Conservation (phyloP, 1,140 invertebrate genomes). For the Leptopilina boulardi region DNA sequence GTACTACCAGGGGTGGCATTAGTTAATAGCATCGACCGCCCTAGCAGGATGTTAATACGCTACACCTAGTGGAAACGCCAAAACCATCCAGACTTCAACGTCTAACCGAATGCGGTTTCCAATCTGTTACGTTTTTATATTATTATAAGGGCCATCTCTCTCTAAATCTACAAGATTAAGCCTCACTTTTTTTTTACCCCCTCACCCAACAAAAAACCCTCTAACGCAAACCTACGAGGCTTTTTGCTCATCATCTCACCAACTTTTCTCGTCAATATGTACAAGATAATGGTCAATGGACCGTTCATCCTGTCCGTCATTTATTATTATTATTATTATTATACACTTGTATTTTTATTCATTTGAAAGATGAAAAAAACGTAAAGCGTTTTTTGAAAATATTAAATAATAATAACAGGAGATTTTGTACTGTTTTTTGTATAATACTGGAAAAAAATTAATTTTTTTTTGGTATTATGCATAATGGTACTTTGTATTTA, state of each 20-base stretch:
- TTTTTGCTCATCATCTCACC: background rate
- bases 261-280: background rate
- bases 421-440: no score
- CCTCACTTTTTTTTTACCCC: slow-evolving; percentile 45
- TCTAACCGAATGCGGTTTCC: slow-evolving; percentile 75
- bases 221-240: background rate
- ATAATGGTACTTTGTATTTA: no score
- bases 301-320: background rate
- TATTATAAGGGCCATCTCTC: slow-evolving; percentile 51
- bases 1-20: slow-evolving; percentile 66
- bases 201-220: slow-evolving; percentile 41
- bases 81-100: slow-evolving; percentile 45
- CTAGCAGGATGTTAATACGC: slow-evolving; percentile 67
- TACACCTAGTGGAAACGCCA: slow-evolving; percentile 63
- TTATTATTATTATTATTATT: no score
- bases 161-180: slow-evolving; percentile 64
- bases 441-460: no score
- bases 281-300: background rate
- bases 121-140: slow-evolving; percentile 75
- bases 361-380: no score
- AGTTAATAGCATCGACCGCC: slow-evolving; percentile 71
- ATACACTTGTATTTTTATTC: no score
- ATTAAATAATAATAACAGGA: no score
- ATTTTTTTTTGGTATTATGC: no score
- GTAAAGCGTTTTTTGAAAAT: no score